A percentile compares a stretch with the other conserved stretches of the same genome.
phyloP scores from a whole-genome alignment of 2,113 vertebrate genomes.

The Microtus montanus region DNA sequence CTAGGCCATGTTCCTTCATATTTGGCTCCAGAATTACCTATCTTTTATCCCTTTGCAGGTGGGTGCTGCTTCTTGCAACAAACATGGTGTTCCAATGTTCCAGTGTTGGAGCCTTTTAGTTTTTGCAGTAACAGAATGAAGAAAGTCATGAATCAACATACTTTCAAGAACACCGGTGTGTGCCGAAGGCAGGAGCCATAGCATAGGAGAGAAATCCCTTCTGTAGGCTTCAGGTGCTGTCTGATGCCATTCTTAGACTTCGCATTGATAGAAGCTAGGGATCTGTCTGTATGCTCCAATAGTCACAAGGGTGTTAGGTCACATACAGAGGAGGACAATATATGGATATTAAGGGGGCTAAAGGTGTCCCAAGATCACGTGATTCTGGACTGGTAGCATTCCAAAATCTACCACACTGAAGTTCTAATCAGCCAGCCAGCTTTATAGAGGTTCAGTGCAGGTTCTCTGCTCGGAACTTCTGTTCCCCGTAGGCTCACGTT shows the following conservation, averaged over 20 bases:
- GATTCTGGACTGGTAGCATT: background rate
- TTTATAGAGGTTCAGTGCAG: background rate
- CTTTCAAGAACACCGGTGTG: background rate
- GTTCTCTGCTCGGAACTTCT: background rate
- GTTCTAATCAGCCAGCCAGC: background rate
- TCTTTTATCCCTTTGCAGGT: background rate
- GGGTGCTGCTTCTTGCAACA: background rate
- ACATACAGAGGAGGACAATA: background rate
- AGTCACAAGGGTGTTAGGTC: background rate
- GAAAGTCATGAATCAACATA: background rate
- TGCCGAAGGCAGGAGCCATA: accelerated
- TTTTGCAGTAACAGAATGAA: background rate
- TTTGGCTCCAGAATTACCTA: background rate
- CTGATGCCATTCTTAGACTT: background rate
- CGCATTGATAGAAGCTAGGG: background rate
- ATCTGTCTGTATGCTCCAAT: background rate
- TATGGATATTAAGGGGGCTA: too few species aligned
- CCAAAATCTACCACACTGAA: background rate
- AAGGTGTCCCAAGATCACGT: background rate
- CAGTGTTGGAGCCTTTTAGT: background rate
- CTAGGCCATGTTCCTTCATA: background rate
- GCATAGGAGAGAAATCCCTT: background rate
- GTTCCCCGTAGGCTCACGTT: background rate
- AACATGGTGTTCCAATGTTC: background rate
- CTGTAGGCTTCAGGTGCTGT: background rate